A percentile compares a stretch with the other conserved stretches of the same genome.
Evolutionary conservation across 2,888 invertebrate species (phyloP).

Genomic region (Cylindroiulus punctatus): DNA sequence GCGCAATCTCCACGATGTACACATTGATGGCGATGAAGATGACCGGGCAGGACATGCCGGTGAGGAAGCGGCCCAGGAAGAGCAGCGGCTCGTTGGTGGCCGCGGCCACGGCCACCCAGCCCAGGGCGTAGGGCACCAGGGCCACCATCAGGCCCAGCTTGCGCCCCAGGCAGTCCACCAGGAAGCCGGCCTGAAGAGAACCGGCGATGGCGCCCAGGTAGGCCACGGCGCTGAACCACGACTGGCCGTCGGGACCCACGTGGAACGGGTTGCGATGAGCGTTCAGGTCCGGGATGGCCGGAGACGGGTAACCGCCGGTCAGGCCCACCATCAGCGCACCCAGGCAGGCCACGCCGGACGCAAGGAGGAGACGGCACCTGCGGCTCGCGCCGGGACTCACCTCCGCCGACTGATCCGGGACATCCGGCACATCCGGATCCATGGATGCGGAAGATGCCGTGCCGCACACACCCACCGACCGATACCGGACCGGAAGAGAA

Average conservation of each 20-base stretch:
- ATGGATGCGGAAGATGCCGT: no score
- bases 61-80: slow-evolving; percentile 74
- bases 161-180: slow-evolving; percentile 77
- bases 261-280: slow-evolving; percentile 31
- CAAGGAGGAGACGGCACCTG: no score
- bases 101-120: slow-evolving; percentile 74
- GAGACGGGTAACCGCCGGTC: not conserved
- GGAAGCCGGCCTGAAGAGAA: slow-evolving; percentile 76
- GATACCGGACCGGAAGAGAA: no score
- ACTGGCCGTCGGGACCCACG: not conserved
- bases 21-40: slow-evolving; percentile 71
- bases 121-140: slow-evolving; percentile 75
- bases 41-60: slow-evolving; percentile 69
- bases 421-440: no score
- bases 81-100: slow-evolving; percentile 73
- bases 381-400: no score
- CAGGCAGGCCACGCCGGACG: not conserved
- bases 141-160: slow-evolving; percentile 74
- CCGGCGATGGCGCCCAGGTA: slow-evolving; percentile 70
- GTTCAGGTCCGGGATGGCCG: slow-evolving; percentile 44
- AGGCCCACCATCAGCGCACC: slow-evolving; percentile 7
- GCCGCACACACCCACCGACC: no score
- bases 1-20: slow-evolving; percentile 71
- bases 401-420: no score
- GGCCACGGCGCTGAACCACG: slow-evolving; percentile 35